These are phyloP conservation scores for Eurytoma adleriae DNA, from an alignment of 2,888 invertebrate species.

Conservation along the genomic window DNA sequence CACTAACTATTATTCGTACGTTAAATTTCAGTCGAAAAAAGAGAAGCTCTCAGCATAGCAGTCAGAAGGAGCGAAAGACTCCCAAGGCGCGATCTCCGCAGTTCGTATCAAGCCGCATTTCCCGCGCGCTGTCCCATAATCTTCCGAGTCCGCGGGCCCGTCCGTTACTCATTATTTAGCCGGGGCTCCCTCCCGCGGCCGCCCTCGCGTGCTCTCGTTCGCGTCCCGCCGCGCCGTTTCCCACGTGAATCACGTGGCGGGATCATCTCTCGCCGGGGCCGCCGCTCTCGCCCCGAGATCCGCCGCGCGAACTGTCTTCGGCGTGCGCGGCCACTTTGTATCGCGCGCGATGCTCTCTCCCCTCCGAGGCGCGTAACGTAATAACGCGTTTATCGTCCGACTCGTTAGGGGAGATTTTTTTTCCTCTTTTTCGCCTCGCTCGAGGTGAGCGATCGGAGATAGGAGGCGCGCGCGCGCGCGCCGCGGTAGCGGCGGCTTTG, in stretches of 20 bases:
- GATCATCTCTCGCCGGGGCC: conserved; percentile 44
- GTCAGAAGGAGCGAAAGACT: too few relatives aligned
- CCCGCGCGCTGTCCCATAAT: background rate
- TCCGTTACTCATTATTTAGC: conserved; percentile 56
- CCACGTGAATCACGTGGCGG: conserved; percentile 67
- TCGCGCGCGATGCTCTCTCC: background rate
- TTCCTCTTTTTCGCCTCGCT: background rate
- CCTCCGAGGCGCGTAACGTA: conserved; percentile 28
- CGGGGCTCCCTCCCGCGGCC: conserved; percentile 57
- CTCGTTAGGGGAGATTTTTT: conserved; percentile 42
- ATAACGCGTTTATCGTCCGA: conserved; percentile 54
- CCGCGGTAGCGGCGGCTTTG: too few relatives aligned
- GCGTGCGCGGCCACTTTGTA: conserved; percentile 38
- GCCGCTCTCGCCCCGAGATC: conserved; percentile 40
- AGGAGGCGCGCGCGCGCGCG: background rate
- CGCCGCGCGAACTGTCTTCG: conserved; percentile 21
- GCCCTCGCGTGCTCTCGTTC: conserved; percentile 68
- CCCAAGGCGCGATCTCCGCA: background rate
- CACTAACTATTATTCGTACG: too few relatives aligned
- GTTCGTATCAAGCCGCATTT: background rate
- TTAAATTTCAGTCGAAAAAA: too few relatives aligned
- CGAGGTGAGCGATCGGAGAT: background rate
- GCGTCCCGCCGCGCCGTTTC: conserved; percentile 63
- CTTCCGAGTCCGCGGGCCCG: background rate
- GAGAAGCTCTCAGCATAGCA: too few relatives aligned